Evolutionary conservation across 2,888 invertebrate genomes (phyloP).

Genomic region (Octonoba sinensis): DNA sequence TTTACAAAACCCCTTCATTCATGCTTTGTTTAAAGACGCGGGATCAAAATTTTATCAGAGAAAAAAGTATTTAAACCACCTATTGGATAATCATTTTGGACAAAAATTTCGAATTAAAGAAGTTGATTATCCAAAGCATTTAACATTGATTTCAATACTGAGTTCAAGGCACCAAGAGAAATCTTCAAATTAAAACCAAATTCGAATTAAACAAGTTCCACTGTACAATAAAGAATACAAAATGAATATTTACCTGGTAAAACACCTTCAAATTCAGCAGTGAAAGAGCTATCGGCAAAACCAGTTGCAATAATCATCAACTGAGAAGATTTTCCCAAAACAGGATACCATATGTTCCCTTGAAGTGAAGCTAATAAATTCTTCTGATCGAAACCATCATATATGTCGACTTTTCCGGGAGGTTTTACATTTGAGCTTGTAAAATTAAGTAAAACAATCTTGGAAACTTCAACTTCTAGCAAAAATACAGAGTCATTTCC

Average conservation of each 20-base stretch:
- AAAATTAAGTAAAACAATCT: conserved; percentile 31
- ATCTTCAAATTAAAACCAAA: too few relatives aligned
- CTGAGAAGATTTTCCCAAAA: conserved; percentile 27
- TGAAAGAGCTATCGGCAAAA: conserved; percentile 11
- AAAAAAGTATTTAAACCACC: too few relatives aligned
- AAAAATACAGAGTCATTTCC: conserved; percentile 34
- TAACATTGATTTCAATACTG: too few relatives aligned
- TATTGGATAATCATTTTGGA: too few relatives aligned
- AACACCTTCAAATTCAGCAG: conserved; percentile 39
- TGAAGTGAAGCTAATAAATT: conserved; percentile 30
- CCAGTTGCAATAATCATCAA: conserved; percentile 39
- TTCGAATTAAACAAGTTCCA: too few relatives aligned
- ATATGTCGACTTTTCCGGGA: conserved; percentile 37
- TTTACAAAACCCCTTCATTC: too few relatives aligned
- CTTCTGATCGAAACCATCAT: conserved; percentile 44
- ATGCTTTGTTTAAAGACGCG: too few relatives aligned
- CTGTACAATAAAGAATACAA: too few relatives aligned
- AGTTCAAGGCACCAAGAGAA: too few relatives aligned
- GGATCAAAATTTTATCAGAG: too few relatives aligned
- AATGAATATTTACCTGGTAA: conserved; percentile 26
- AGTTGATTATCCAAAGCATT: too few relatives aligned
- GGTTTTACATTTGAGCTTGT: background rate
- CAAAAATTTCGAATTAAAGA: too few relatives aligned
- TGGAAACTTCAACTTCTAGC: conserved; percentile 29
- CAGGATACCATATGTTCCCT: conserved; percentile 45